Base-by-base conservation (phyloP, 2,888 invertebrate genomes). In the Tenthredo scrophulariae region DNA sequence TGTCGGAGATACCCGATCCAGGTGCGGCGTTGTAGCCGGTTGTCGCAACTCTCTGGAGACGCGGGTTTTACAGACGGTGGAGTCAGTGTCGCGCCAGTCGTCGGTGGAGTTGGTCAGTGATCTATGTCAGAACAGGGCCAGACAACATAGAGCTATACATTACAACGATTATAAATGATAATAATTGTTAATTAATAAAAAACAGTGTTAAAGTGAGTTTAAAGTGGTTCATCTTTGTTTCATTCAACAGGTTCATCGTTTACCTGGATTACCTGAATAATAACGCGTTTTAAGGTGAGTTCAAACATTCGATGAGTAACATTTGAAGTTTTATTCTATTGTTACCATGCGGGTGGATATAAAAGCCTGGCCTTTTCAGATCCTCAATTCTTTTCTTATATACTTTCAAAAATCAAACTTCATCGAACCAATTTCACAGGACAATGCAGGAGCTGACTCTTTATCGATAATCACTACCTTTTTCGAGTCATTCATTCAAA, bases 21-120 rank as follows among this genome's bases (percentile, higher is more conserved):
- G 62, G 80, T 54, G 77, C 33, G 50, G 77, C 77, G 80, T 62
- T 62, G 26, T 62, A 80, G 80, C 67, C 67, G 83, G 65, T 83
- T 46, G 83, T 70, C 83, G 67, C 70, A 62, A 54, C 80, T 62
- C 80, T 62, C 80, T 26, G 80, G 80, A 80, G 80, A 80, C 58
- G 62, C 80, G 58, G 80, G 80, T 80, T 70, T 62, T 18, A 62
- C 67, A 26, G 67, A 65, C 67, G 43, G 26, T 65, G 46, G 67
- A 37, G 40, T 89, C 90, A 92, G 91, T 92, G 90, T 89, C 92
- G 92, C 92, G 91, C 91, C 92, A 89, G 92, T 91, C 90, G 88
- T 90, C 89, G 87, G 89, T 88, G 89, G 88, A 90, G 88, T 89
- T 88, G 91, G 91, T 91, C 91, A 91, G 91, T 91, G 91, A 89